phyloP scores from a whole-genome alignment of 1,140 invertebrate genomes.

The Agraylea sexmaculata region DNA sequence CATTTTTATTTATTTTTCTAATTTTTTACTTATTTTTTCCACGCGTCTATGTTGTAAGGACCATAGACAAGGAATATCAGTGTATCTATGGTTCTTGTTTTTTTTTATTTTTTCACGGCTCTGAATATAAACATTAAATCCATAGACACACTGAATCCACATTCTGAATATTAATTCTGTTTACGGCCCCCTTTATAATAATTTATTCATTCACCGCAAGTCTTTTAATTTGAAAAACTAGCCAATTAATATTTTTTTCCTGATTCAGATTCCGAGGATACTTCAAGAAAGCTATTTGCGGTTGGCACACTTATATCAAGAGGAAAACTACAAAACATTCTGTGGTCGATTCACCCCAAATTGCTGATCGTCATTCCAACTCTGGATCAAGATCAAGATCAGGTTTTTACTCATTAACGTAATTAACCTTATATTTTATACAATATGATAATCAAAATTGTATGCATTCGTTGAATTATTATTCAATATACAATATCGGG shows the following conservation, averaged over 20 bases:
- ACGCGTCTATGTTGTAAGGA: too few species aligned
- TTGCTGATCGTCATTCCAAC: slow-evolving; percentile 20
- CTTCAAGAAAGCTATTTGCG: slow-evolving; percentile 22
- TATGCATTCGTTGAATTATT: too few species aligned
- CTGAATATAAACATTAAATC: background rate
- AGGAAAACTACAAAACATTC: slow-evolving; percentile 17
- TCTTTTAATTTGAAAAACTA: too few species aligned
- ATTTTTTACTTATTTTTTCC: too few species aligned
- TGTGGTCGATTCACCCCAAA: slow-evolving; percentile 18
- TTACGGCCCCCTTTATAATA: background rate
- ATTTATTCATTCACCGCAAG: background rate
- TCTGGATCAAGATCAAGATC: slow-evolving; percentile 21
- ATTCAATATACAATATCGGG: background rate
- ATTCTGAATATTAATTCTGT: background rate
- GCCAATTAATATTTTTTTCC: too few species aligned
- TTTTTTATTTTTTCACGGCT: background rate
- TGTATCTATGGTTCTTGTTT: background rate
- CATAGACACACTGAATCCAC: background rate
- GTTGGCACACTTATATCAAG: slow-evolving; percentile 18
- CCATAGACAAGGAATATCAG: too few species aligned
- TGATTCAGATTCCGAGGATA: slow-evolving; percentile 20
- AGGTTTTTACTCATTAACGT: slow-evolving; percentile 22
- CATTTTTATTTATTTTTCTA: too few species aligned
- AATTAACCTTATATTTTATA: slow-evolving; percentile 18
- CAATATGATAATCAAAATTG: background rate